Conservation (phyloP, 23 tunicate species). For the Botrylloides violaceus region DNA sequence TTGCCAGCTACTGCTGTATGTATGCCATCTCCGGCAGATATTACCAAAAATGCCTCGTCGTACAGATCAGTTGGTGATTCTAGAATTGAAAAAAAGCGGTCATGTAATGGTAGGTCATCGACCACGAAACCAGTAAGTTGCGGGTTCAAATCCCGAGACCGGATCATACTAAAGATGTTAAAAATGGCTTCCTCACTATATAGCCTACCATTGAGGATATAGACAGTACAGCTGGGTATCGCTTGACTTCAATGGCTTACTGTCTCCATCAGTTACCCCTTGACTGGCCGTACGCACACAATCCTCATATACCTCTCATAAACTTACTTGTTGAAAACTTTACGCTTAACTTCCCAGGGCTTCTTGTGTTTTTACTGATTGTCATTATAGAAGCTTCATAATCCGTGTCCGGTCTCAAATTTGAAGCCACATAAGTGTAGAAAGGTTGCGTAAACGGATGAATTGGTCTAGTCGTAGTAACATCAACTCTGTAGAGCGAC, state of each 20-base stretch:
- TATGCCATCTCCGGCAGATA: slow-evolving; percentile 25
- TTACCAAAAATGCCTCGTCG: slow-evolving; percentile 10
- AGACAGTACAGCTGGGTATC: no score
- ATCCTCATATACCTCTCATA: background rate
- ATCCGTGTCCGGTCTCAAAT: slow-evolving; percentile 22
- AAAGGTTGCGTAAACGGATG: background rate
- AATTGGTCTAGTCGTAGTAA: background rate
- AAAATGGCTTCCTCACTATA: no score
- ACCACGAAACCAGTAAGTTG: no score
- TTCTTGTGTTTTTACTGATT: background rate
- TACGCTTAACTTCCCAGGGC: slow-evolving; percentile 1
- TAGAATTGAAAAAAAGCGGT: no score
- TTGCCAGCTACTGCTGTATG: slow-evolving; percentile 12
- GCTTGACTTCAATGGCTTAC: no score
- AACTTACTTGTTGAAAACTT: slow-evolving; percentile 17
- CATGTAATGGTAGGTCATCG: no score
- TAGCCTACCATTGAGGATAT: no score
- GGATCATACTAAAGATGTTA: no score
- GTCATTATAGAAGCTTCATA: slow-evolving; percentile 1
- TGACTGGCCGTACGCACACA: no score
- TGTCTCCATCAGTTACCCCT: no score
- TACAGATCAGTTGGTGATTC: slow-evolving; percentile 16
- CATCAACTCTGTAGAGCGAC: background rate
- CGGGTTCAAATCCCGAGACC: no score
- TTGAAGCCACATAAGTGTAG: background rate